phyloP scores from a whole-genome alignment of 35 echinoderm and acorn worm genomes.

The Ophiothrix spiculata region DNA sequence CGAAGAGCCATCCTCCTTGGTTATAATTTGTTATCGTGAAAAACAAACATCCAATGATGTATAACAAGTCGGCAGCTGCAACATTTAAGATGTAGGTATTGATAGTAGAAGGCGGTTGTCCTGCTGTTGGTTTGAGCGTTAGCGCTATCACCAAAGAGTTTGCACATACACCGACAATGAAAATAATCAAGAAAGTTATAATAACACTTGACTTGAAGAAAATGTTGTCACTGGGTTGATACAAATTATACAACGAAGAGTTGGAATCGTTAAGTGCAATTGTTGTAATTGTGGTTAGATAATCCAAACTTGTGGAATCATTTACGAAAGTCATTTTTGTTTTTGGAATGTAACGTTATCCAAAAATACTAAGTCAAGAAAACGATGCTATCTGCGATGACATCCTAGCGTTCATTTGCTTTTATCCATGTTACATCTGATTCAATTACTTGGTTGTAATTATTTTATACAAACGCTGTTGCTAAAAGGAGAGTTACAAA shows the following conservation, averaged over 20 bases:
- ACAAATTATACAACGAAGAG: neutral
- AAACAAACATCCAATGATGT: slow-evolving; percentile 57
- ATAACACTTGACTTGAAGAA: slow-evolving; percentile 52
- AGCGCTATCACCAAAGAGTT: slow-evolving; percentile 65
- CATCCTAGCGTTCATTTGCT: too few relatives aligned
- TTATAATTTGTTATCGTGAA: slow-evolving; percentile 63
- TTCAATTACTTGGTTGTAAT: too few relatives aligned
- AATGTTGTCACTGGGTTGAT: neutral
- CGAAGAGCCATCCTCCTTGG: slow-evolving; percentile 63
- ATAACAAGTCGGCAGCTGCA: slow-evolving; percentile 63
- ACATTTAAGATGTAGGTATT: slow-evolving; percentile 80
- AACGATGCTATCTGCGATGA: too few relatives aligned
- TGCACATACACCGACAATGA: slow-evolving; percentile 61
- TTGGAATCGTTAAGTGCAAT: neutral
- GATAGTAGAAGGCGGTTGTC: slow-evolving; percentile 52
- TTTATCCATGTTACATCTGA: too few relatives aligned
- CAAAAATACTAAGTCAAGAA: too few relatives aligned
- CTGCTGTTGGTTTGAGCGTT: slow-evolving; percentile 41
- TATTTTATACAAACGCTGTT: too few relatives aligned
- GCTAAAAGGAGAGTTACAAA: too few relatives aligned
- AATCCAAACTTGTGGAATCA: neutral
- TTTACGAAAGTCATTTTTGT: too few relatives aligned
- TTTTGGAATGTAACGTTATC: too few relatives aligned
- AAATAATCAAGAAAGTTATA: slow-evolving; percentile 54
- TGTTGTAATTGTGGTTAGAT: neutral